These are phyloP conservation scores for Apamea anceps DNA, from an alignment of 2,888 invertebrate species.

Conservation along the genomic window DNA sequence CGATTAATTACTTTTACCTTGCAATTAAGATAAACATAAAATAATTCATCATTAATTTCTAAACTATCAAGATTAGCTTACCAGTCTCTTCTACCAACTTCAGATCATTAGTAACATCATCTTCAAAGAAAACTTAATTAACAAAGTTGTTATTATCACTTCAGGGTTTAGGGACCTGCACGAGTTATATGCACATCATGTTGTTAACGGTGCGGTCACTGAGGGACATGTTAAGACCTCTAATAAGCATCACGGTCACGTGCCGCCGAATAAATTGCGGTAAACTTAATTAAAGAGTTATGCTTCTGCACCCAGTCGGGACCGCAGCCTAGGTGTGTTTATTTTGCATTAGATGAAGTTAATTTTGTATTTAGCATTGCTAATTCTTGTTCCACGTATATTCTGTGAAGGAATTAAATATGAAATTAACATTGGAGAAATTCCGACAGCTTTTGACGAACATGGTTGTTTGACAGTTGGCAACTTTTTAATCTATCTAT, in stretches of 20 bases:
- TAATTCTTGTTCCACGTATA: slow-evolving; percentile 20
- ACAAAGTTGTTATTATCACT: slow-evolving; percentile 39
- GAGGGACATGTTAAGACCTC: slow-evolving; percentile 63
- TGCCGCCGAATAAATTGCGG: slow-evolving; percentile 81
- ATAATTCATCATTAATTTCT: background rate
- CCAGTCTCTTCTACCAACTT: slow-evolving; percentile 4
- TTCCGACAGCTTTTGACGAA: background rate
- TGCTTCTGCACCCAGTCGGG: slow-evolving; percentile 51
- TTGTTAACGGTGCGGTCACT: slow-evolving; percentile 60
- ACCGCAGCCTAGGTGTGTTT: slow-evolving; percentile 59
- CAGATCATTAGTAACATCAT: slow-evolving; percentile 18
- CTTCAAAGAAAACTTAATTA: slow-evolving; percentile 45
- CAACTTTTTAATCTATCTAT: background rate
- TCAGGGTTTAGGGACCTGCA: slow-evolving; percentile 53
- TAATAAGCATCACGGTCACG: slow-evolving; percentile 78
- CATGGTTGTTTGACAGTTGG: background rate
- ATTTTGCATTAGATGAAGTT: slow-evolving; percentile 56
- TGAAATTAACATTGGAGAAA: background rate
- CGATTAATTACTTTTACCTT: background rate
- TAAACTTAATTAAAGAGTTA: slow-evolving; percentile 83
- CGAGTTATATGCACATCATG: slow-evolving; percentile 59
- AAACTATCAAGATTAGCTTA: slow-evolving; percentile 11
- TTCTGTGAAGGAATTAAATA: background rate
- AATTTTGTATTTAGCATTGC: slow-evolving; percentile 46
- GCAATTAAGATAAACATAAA: background rate